phyloP scores from a whole-genome alignment of 2,113 vertebrate genomes.

The Forbesichthys papilliferus region DNA sequence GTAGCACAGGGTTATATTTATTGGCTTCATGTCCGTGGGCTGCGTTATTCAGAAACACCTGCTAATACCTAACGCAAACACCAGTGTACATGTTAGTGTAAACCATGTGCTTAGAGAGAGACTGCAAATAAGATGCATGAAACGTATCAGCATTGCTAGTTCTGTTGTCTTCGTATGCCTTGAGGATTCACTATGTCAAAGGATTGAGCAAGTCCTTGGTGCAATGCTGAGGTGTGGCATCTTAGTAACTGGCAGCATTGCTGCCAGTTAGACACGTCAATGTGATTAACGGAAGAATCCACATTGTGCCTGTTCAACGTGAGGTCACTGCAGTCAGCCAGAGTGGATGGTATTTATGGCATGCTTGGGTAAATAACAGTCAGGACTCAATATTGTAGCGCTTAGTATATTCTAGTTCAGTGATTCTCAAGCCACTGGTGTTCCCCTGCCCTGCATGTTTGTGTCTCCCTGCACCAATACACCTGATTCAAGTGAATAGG shows the following conservation, averaged over 20 bases:
- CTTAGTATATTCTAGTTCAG: background rate
- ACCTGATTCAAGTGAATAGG: too few relatives aligned
- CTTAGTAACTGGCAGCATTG: slow-evolving; percentile 4
- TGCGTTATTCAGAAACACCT: too few relatives aligned
- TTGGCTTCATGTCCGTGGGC: too few relatives aligned
- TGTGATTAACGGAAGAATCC: slow-evolving; percentile 13
- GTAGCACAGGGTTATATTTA: background rate
- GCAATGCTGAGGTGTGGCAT: slow-evolving; percentile 1
- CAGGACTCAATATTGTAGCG: background rate
- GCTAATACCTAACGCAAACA: background rate
- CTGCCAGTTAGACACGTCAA: slow-evolving; percentile 1
- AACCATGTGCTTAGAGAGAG: background rate
- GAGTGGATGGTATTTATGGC: background rate
- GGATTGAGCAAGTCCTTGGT: background rate
- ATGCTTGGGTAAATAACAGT: background rate
- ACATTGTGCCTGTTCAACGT: slow-evolving; percentile 4
- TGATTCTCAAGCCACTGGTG: too few relatives aligned
- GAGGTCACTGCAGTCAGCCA: background rate
- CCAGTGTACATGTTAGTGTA: background rate
- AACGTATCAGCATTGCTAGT: too few relatives aligned
- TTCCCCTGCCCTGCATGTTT: too few relatives aligned
- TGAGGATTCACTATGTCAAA: background rate
- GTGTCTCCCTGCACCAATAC: too few relatives aligned
- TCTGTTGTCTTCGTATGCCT: too few relatives aligned
- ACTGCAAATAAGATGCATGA: too few relatives aligned